phyloP scores from a whole-genome alignment of 2,113 vertebrate species.

The Columba livia region DNA sequence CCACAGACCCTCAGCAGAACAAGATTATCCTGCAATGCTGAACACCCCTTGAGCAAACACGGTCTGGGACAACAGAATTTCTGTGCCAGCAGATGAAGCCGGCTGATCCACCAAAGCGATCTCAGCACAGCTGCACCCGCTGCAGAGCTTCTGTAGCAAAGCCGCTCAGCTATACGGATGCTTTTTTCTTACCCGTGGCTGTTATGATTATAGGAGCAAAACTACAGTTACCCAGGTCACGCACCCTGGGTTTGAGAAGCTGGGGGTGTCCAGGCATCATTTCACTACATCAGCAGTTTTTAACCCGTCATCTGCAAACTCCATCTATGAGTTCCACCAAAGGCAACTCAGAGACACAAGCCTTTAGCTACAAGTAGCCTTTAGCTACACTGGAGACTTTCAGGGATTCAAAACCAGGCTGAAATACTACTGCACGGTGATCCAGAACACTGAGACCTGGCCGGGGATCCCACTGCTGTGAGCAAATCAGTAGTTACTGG shows the following conservation, averaged over 20 bases:
- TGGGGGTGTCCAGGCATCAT: background rate
- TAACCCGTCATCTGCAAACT: background rate
- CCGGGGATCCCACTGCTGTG: background rate
- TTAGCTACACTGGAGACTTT: background rate
- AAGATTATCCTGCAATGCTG: background rate
- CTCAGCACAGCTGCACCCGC: background rate
- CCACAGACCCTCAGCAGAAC: rapidly evolving
- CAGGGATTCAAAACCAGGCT: background rate
- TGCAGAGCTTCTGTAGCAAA: background rate
- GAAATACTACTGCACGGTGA: background rate
- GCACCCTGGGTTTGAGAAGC: background rate
- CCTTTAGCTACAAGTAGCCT: background rate
- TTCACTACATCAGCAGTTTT: rapidly evolving
- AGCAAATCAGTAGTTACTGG: background rate
- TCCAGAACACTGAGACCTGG: background rate
- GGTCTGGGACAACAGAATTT: background rate
- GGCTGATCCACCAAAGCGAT: background rate
- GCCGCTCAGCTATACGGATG: background rate
- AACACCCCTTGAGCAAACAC: background rate
- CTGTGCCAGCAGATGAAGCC: background rate
- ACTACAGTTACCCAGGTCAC: background rate
- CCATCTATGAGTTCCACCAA: background rate
- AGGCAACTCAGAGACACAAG: background rate
- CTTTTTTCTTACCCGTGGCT: background rate
- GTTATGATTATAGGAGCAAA: background rate